phyloP scores from a whole-genome alignment of 2,888 invertebrate species.

The Oxycera nigricornis region DNA sequence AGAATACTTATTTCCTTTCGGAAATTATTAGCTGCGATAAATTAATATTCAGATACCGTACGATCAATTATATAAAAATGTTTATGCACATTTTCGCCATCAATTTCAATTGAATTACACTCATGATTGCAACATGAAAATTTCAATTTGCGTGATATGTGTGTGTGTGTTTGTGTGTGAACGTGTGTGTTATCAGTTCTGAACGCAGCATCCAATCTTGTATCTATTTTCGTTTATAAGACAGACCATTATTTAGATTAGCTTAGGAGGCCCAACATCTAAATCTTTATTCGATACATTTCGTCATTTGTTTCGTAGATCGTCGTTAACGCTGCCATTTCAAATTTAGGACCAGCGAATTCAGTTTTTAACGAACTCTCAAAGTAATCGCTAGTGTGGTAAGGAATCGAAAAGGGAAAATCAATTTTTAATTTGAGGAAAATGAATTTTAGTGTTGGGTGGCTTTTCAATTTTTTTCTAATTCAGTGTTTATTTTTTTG shows the following conservation, averaged over 20 bases:
- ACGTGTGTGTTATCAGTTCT: neutral
- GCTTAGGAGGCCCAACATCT: neutral
- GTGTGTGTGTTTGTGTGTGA: neutral
- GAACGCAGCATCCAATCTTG: neutral
- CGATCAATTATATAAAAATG: too few species aligned
- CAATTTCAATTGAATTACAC: too few species aligned
- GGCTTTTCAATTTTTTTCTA: neutral
- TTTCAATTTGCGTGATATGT: too few species aligned
- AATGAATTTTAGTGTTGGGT: neutral
- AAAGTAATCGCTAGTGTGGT: slow-evolving; percentile 44
- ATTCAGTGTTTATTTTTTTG: too few species aligned
- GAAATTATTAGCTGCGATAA: too few species aligned
- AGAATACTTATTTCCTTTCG: too few species aligned
- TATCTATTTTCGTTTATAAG: neutral
- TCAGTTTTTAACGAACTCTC: slow-evolving; percentile 47
- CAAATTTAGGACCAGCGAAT: slow-evolving; percentile 32
- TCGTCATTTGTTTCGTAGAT: slow-evolving; percentile 6
- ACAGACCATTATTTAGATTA: neutral
- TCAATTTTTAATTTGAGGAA: neutral
- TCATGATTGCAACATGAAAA: too few species aligned
- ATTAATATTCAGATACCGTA: too few species aligned
- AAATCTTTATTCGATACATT: slow-evolving; percentile 13
- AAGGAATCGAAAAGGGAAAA: slow-evolving; percentile 16
- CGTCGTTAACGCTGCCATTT: slow-evolving; percentile 10
- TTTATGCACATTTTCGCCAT: too few species aligned